Conservation (phyloP, 2,888 invertebrate genomes). For the Trichacis sp. region DNA sequence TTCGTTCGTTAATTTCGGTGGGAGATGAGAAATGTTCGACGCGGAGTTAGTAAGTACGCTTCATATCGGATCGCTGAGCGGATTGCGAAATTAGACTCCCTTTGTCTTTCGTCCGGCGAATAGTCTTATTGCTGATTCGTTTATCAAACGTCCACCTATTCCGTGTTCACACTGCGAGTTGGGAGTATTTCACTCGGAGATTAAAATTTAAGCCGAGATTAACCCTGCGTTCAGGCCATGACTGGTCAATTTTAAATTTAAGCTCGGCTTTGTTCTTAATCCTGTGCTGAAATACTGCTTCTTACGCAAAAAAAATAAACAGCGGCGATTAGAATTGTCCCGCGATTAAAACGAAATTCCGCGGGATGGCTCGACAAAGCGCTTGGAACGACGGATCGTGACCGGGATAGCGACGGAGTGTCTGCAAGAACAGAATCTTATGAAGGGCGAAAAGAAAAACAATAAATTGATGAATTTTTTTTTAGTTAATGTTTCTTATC, state of each 20-base stretch:
- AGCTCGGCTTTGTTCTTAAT: constrained; percentile 36
- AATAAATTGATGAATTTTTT: too few relatives aligned
- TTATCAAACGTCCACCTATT: constrained; percentile 44
- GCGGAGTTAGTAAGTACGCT: not conserved
- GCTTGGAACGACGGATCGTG: not conserved
- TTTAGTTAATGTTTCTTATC: too few relatives aligned
- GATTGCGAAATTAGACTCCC: constrained; percentile 33
- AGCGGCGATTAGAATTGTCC: not conserved
- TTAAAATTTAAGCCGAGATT: constrained; percentile 43
- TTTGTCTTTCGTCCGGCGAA: constrained; percentile 22
- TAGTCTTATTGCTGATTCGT: constrained; percentile 44
- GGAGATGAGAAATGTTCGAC: not conserved
- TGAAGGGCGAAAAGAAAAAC: too few relatives aligned
- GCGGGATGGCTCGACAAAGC: not conserved
- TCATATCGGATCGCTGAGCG: not conserved
- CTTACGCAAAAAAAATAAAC: constrained; percentile 18
- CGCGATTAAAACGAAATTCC: not conserved
- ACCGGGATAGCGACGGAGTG: too few relatives aligned
- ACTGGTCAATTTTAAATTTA: constrained; percentile 44
- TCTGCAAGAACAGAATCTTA: too few relatives aligned
- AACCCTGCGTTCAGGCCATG: constrained; percentile 34
- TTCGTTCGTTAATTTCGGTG: not conserved
- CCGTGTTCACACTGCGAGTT: constrained; percentile 34
- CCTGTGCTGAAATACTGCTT: constrained; percentile 35
- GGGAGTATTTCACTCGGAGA: constrained; percentile 40